These are phyloP conservation scores for Clamator glandarius DNA, from an alignment of 2,797 vertebrate species.

Conservation along the genomic window DNA sequence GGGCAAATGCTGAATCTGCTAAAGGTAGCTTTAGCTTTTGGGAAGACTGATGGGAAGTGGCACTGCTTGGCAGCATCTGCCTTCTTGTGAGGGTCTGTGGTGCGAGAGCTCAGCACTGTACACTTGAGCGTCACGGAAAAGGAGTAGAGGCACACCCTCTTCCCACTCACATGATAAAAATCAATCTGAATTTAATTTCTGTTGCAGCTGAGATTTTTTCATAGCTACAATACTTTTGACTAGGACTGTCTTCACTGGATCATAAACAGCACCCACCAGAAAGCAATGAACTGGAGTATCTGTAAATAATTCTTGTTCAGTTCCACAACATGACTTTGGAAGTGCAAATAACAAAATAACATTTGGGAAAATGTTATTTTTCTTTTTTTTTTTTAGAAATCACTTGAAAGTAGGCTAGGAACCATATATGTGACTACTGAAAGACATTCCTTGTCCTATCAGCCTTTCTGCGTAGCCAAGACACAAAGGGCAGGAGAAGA, in stretches of 20 bases:
- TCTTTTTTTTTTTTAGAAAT: no score
- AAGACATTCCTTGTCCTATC: neutral
- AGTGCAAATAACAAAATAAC: neutral
- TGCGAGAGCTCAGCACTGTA: neutral
- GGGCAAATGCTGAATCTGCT: neutral
- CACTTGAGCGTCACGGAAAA: neutral
- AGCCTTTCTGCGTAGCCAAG: neutral
- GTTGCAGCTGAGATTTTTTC: neutral
- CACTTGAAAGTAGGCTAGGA: no score
- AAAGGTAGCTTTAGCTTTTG: neutral
- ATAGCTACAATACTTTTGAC: neutral
- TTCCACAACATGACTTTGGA: neutral
- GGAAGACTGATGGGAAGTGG: neutral
- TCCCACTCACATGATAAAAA: neutral
- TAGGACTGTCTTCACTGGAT: neutral
- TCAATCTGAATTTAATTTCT: neutral
- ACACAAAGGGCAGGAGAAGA: neutral
- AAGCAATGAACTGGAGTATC: neutral
- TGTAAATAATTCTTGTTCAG: neutral
- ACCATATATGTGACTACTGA: no score
- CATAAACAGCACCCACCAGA: neutral
- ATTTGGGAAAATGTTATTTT: no score
- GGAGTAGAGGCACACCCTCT: neutral
- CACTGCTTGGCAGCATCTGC: neutral
- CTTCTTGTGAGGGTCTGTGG: neutral